Base-by-base conservation (phyloP, 2,797 vertebrate species). In the Lepus townsendii region DNA sequence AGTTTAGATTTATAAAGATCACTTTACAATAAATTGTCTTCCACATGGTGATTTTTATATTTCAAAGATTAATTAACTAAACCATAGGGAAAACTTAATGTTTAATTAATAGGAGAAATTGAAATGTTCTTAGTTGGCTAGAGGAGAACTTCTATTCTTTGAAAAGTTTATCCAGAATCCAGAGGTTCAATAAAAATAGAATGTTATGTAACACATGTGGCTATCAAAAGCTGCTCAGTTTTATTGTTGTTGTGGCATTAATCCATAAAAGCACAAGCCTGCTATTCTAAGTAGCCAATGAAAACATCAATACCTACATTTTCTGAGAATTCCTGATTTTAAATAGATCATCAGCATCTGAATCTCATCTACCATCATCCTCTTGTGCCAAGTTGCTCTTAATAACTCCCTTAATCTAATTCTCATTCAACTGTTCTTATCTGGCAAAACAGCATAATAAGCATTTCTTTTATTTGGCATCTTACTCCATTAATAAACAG, bases 71-170 rank as follows among this genome's bases (percentile, higher is more conserved):
- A 96, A 96, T 95, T 95, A 95, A 66, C 52, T 96, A 30, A 92
- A 91, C 71, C 83, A 88, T 76, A 95, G 90, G 90, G 90, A 95
- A 94, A 94, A 35, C 78, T 95, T 78, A 94, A 84, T 93, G 95
- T 92, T 97, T 96, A 96, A 97, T 94, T 96, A 96, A 96, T 95
- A 93, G 76, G 27, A 95, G 62, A 95, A 96, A 83, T 84, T 71
- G 90, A 97, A 97, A 42, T 93, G 90, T 72, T 95, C 79, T 94
- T 94, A 96, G 92, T 75, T 96, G 75, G 17, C 47, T 60, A 93
- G 68, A 94, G 71, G 73, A 86, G 22, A 65, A 27, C 22, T 30
- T 93, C 38, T 42, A 13, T 13, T 92, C 50, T 78, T 94, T n/a
- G 78, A 86, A 96, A 77, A 91, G 14, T 52, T 68, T 90, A 93